Evolutionary conservation across 2,113 vertebrate species (phyloP).

Genomic region (Talpa occidentalis): DNA sequence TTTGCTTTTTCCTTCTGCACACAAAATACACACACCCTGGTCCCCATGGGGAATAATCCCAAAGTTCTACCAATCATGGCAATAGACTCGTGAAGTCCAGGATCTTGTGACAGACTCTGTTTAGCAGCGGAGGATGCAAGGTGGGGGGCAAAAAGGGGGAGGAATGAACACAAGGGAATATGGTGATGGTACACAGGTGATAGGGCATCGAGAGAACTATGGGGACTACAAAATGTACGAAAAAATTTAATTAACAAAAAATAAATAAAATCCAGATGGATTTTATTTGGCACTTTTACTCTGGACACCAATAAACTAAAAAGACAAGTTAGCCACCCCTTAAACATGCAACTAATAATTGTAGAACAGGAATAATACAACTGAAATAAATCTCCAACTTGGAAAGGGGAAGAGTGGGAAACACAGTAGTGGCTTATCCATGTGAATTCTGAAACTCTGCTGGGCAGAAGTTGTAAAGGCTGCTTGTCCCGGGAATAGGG

Average conservation of each 20-base stretch:
- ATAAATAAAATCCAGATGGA: not conserved
- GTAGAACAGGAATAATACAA: not conserved
- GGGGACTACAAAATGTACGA: too few species aligned
- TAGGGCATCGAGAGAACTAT: too few species aligned
- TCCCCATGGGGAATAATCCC: not conserved
- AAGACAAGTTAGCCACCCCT: not conserved
- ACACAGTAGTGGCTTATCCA: not conserved
- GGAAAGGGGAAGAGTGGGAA: not conserved
- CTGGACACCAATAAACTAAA: slow-evolving; percentile 25
- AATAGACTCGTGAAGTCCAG: not conserved
- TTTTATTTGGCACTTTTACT: not conserved
- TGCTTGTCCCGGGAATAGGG: not conserved
- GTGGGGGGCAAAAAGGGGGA: too few species aligned
- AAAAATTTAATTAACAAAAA: too few species aligned
- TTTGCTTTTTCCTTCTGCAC: slow-evolving; percentile 1
- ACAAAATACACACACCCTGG: not conserved
- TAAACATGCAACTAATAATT: not conserved
- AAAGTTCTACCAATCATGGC: not conserved
- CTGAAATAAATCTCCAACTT: not conserved
- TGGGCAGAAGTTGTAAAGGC: not conserved
- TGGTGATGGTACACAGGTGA: too few species aligned
- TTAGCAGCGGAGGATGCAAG: not conserved
- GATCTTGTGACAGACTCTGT: not conserved
- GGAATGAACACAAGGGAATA: too few species aligned
- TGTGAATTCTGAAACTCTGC: not conserved